Percentiles rank a stretch among this genome's conserved stretches.
Evolutionary conservation across 1,140 invertebrate genomes (phyloP).

Genomic region (Drosophila pachea): DNA sequence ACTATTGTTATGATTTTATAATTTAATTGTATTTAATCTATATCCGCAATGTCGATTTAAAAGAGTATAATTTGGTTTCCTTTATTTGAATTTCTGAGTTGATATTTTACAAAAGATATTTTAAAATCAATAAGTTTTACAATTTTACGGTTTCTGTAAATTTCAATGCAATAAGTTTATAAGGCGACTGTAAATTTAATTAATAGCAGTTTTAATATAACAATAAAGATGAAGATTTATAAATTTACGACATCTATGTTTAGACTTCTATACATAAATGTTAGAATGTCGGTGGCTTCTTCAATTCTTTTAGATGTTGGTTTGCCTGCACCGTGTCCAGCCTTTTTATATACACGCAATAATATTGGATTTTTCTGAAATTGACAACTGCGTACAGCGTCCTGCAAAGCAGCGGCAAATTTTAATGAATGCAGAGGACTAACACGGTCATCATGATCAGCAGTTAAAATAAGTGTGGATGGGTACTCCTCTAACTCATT

Average conservation of each 20-base stretch:
- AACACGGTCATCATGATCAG: conserved; percentile 98
- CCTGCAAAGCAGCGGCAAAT: conserved; percentile 94
- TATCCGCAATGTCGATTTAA: too few relatives aligned
- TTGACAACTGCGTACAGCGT: conserved; percentile 83
- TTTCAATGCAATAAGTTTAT: too few relatives aligned
- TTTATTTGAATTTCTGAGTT: too few relatives aligned
- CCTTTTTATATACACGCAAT: conserved; percentile 94
- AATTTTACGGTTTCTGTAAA: too few relatives aligned
- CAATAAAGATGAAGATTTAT: conserved; percentile 29
- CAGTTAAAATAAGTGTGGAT: conserved; percentile 92
- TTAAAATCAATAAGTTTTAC: too few relatives aligned
- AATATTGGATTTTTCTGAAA: conserved; percentile 93
- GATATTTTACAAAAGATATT: too few relatives aligned
- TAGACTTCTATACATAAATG: conserved; percentile 90
- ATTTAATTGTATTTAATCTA: too few relatives aligned
- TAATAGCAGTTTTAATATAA: conserved; percentile 5
- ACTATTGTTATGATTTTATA: background rate
- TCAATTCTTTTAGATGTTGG: conserved; percentile 91
- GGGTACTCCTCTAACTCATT: conserved; percentile 87
- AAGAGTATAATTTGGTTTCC: too few relatives aligned
- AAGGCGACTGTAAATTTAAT: background rate
- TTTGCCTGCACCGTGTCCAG: conserved; percentile 97
- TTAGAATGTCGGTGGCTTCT: conserved; percentile 91
- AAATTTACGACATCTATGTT: conserved; percentile 78
- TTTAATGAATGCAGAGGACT: conserved; percentile 97